A percentile compares a stretch with the other conserved stretches of the same genome.
phyloP scores from a whole-genome alignment of 1,140 invertebrate genomes.

The Campoletis sonorensis region DNA sequence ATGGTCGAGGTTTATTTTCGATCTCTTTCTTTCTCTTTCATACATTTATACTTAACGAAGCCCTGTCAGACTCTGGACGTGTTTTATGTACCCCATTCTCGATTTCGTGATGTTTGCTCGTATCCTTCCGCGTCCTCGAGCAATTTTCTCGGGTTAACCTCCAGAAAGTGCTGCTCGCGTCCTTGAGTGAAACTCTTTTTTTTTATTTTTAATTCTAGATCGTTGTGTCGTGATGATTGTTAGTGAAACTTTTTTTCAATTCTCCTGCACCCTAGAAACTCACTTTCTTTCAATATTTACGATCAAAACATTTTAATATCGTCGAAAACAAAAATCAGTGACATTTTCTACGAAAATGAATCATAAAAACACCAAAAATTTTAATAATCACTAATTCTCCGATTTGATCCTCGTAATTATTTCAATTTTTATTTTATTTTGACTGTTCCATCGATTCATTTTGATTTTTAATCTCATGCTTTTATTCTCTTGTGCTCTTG shows the following conservation, averaged over 20 bases:
- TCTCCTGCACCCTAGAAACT: too few species aligned
- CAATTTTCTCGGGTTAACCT: not conserved
- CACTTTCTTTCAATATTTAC: not conserved
- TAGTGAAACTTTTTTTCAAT: not conserved
- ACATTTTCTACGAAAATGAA: too few species aligned
- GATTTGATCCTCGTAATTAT: too few species aligned
- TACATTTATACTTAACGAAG: not conserved
- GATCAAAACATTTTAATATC: too few species aligned
- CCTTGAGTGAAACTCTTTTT: not conserved
- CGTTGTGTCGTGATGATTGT: not conserved
- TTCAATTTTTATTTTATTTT: too few species aligned
- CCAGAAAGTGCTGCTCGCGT: not conserved
- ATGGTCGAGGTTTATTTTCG: not conserved
- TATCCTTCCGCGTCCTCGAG: constrained; percentile 23
- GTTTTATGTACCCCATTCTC: not conserved
- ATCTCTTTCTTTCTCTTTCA: not conserved
- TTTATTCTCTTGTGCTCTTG: not conserved
- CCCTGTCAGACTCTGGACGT: not conserved
- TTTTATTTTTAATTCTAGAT: not conserved
- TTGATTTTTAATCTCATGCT: too few species aligned
- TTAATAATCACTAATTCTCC: too few species aligned
- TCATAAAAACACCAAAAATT: too few species aligned
- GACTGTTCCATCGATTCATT: too few species aligned
- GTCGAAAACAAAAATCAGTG: too few species aligned
- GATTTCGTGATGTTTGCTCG: not conserved